These are phyloP conservation scores for Medauroidea extradentata DNA, from an alignment of 1,140 invertebrate species.

Conservation along the genomic window DNA sequence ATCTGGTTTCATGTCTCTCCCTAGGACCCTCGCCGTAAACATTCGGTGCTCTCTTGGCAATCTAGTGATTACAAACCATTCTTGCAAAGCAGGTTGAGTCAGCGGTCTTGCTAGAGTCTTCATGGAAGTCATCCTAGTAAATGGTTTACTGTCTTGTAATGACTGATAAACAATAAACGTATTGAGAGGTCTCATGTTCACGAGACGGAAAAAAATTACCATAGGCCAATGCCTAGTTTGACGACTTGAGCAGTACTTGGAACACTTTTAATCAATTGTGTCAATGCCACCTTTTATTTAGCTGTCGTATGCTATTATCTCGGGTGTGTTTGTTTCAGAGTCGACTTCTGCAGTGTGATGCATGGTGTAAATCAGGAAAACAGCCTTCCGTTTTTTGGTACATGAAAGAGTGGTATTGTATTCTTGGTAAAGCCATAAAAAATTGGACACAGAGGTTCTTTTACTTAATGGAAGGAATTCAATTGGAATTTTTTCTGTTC, in stretches of 20 bases:
- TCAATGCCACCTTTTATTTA: constrained; percentile 42
- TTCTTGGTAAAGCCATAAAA: constrained; percentile 19
- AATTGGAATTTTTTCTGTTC: too few relatives aligned
- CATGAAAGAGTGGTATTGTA: constrained; percentile 14
- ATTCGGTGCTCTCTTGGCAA: too few relatives aligned
- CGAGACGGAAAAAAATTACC: constrained; percentile 27
- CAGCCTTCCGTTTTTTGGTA: constrained; percentile 22
- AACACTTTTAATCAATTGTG: constrained; percentile 42
- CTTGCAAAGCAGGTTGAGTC: too few relatives aligned
- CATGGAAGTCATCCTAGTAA: constrained; percentile 20
- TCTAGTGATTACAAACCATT: too few relatives aligned
- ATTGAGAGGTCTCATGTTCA: constrained; percentile 30
- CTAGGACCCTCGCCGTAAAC: too few relatives aligned
- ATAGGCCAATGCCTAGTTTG: constrained; percentile 32
- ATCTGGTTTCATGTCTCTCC: too few relatives aligned
- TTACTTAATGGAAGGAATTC: too few relatives aligned
- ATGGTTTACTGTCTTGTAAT: constrained; percentile 5
- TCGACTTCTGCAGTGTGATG: constrained; percentile 8
- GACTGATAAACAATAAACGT: constrained; percentile 8
- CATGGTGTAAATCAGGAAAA: constrained; percentile 14
- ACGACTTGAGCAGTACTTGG: constrained; percentile 30
- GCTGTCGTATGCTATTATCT: constrained; percentile 38
- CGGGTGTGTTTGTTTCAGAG: not conserved
- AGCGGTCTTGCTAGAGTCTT: constrained; percentile 17
- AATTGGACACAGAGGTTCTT: not conserved